These are phyloP conservation scores for Dermolepida albohirtum DNA, from an alignment of 2,888 invertebrate species.

Conservation along the genomic window DNA sequence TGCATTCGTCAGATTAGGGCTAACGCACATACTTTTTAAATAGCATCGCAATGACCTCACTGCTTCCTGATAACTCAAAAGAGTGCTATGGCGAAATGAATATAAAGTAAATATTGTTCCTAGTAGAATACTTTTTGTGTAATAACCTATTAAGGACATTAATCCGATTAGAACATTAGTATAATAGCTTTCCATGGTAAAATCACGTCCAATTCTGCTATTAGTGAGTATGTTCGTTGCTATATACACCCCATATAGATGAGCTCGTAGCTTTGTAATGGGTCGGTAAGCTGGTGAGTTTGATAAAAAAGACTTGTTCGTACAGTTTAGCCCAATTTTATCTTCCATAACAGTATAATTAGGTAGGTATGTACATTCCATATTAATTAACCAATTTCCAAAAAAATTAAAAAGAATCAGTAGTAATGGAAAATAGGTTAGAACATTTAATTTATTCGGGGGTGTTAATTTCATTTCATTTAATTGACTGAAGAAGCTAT, in stretches of 20 bases:
- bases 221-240: constrained; percentile 17
- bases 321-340: constrained; percentile 9
- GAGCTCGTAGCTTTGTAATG: constrained; percentile 4
- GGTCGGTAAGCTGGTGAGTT: background rate
- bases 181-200: background rate
- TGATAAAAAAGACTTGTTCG: constrained; percentile 2
- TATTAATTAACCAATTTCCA: constrained; percentile 26
- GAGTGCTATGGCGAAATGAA: constrained; percentile 13
- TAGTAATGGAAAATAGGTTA: constrained; percentile 26
- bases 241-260: constrained; percentile 24
- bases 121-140: constrained; percentile 7
- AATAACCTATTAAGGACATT: constrained; percentile 32
- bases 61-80: constrained; percentile 30
- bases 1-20: constrained; percentile 17
- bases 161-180: background rate
- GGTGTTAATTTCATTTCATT: constrained; percentile 6
- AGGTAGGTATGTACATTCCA: constrained; percentile 3
- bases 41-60: constrained; percentile 22
- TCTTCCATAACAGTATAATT: background rate
- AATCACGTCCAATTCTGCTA: background rate
- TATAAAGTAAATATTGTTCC: constrained; percentile 22
- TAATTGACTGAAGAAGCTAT: constrained; percentile 15
- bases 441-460: constrained; percentile 1
- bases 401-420: constrained; percentile 30
- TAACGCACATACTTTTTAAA: constrained; percentile 14